phyloP scores from a whole-genome alignment of 2,113 vertebrate genomes.

The Phoenicopterus ruber region DNA sequence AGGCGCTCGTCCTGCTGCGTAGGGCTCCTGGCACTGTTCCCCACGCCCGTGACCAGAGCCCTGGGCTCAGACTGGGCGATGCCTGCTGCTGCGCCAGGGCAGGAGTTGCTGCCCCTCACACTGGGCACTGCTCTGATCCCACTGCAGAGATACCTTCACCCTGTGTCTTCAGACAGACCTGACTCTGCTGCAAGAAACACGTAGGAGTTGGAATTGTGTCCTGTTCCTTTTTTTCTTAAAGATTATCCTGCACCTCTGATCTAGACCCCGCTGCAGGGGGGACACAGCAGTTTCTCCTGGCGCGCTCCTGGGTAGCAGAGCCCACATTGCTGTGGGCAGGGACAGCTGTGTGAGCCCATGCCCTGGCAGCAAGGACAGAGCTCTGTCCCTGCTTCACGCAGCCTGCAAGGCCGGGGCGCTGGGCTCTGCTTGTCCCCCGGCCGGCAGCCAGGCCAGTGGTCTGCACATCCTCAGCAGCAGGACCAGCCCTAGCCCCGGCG shows the following conservation, averaged over 20 bases:
- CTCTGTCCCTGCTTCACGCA: not conserved
- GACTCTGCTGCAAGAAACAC: not conserved
- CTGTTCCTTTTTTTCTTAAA: not conserved
- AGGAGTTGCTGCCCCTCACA: not conserved
- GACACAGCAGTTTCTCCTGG: not conserved
- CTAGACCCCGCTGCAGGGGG: not conserved
- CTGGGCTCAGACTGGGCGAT: not conserved
- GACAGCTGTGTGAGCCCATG: not conserved
- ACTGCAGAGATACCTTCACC: not conserved
- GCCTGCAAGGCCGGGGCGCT: accelerated
- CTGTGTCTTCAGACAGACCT: not conserved
- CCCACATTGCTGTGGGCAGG: not conserved
- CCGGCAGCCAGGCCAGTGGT: not conserved
- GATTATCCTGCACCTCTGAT: not conserved
- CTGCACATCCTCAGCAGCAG: not conserved
- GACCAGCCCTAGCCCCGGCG: not conserved
- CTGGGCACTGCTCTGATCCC: not conserved
- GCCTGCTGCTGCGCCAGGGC: not conserved
- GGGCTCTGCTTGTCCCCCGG: not conserved
- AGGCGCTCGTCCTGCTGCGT: not conserved
- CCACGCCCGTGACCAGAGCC: not conserved
- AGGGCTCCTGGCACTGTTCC: not conserved
- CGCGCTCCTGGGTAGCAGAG: not conserved
- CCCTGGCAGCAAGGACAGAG: not conserved
- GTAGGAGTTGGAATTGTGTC: not conserved